Conservation (phyloP, 2,888 invertebrate species). For the Stenchaetothrips biformis region DNA sequence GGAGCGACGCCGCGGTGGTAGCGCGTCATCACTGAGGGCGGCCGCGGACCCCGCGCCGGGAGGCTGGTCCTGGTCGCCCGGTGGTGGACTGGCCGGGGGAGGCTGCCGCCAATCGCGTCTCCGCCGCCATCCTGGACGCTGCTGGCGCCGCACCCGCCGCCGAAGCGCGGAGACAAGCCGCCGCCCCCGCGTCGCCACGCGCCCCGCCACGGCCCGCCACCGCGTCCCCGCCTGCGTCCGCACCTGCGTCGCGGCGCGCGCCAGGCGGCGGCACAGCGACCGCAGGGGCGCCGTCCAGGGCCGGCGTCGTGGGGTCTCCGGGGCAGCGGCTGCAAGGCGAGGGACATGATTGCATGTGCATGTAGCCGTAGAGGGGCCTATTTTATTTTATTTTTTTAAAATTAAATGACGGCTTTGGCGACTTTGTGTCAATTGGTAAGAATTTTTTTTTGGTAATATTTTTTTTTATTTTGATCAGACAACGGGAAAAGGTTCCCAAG, state of each 20-base stretch:
- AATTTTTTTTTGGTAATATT: no score
- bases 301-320: not conserved
- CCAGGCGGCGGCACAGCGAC: not conserved
- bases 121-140: not conserved
- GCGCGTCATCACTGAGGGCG: not conserved
- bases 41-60: not conserved
- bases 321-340: not conserved
- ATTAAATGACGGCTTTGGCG: no score
- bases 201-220: not conserved
- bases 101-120: not conserved
- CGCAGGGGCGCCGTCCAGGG: slow-evolving; percentile 7
- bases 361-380: no score
- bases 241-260: not conserved
- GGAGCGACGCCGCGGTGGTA: not conserved
- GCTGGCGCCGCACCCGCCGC: not conserved
- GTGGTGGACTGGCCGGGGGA: not conserved
- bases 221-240: not conserved
- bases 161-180: not conserved
- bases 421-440: no score
- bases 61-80: not conserved
- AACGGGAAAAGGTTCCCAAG: no score
- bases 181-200: not conserved
- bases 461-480: no score
- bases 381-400: no score
- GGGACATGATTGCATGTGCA: no score